A percentile compares a stretch with the other conserved stretches of the same genome.
These are phyloP conservation scores for Holotrichia oblita DNA, from an alignment of 1,140 invertebrate genomes.

Conservation along the genomic window DNA sequence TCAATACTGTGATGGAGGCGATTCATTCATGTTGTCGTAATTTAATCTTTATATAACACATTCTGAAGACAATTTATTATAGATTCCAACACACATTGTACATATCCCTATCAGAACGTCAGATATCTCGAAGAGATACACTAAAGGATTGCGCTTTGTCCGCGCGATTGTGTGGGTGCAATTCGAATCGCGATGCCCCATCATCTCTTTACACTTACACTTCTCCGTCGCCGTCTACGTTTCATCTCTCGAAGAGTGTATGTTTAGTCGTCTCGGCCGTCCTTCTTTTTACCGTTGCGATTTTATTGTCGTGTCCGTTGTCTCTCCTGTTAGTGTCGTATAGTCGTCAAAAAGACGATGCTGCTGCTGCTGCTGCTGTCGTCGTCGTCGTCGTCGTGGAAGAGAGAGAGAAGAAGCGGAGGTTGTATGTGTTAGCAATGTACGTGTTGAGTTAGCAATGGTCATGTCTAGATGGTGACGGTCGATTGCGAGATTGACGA, in stretches of 20 bases:
- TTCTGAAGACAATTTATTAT: background rate
- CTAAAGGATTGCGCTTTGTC: background rate
- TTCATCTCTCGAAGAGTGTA: too few species aligned
- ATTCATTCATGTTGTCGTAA: too few species aligned
- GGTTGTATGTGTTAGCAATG: background rate
- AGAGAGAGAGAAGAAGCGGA: too few species aligned
- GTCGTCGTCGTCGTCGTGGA: too few species aligned
- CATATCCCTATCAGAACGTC: background rate
- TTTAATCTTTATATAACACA: too few species aligned
- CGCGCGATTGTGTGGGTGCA: background rate
- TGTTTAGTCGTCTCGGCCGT: background rate
- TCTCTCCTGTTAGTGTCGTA: background rate
- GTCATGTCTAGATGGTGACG: slow-evolving; percentile 57
- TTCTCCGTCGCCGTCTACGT: too few species aligned
- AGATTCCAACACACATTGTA: background rate
- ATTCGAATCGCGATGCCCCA: background rate
- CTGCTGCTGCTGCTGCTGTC: too few species aligned
- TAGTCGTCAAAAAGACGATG: background rate
- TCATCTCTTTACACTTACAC: slow-evolving; percentile 8
- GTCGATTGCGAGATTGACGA: slow-evolving; percentile 55
- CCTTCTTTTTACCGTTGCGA: background rate
- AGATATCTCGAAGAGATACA: background rate
- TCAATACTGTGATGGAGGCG: background rate
- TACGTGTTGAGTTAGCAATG: slow-evolving; percentile 51
- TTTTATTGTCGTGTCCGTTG: background rate